Evolutionary conservation across 2,888 invertebrate species (phyloP), one percentile per base, ranked within the genome.

Genomic region (Latrodectus elegans): DNA sequence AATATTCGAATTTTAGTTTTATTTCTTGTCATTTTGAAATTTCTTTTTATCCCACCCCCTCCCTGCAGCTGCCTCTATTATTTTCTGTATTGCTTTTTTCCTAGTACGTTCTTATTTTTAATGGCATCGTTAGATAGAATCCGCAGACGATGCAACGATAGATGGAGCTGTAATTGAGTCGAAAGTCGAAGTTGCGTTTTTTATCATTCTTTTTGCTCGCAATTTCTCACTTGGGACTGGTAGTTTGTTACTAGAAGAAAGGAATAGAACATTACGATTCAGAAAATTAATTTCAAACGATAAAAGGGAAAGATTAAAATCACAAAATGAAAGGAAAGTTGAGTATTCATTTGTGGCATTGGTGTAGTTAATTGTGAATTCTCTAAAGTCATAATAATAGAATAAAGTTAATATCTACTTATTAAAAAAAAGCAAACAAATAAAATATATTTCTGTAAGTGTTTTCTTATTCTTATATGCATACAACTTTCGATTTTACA

Each of bases 91-190:
- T n/a, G 12, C 51, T n/a, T 49, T 72, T 49, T 38, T 70, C 53
- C 70, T 38, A 71, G 55, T 53, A 53, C 64, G 81, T 81, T 60
- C 68, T 75, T 75, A 74, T 68, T 75, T 82, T 75, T 82, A 82
- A 82, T 75, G 82, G 75, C 75, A 65, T 82, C 82, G 75, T 82
- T 82, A 82, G 82, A 75, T 68, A 75, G 70, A 76, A 75, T 68
- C 70, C 74, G 68, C 68, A 75, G 75, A 26, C 82, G 75, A 82
- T 70, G 75, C 70, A 55, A 17, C 82, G 82, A 82, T 82, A 82
- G 82, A 82, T 82, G 82, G 82, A 74, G 75, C 53, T 75, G 75
- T 82, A 82, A 82, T 82, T 82, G 82, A 74, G 81, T 81, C 73
- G 73, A 81, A 81, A 74, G 81, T 81, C 73, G 81, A 81, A 81